These are phyloP conservation scores for Hermaeophaga mercurialis DNA, from an alignment of 2,888 invertebrate genomes.

Conservation along the genomic window DNA sequence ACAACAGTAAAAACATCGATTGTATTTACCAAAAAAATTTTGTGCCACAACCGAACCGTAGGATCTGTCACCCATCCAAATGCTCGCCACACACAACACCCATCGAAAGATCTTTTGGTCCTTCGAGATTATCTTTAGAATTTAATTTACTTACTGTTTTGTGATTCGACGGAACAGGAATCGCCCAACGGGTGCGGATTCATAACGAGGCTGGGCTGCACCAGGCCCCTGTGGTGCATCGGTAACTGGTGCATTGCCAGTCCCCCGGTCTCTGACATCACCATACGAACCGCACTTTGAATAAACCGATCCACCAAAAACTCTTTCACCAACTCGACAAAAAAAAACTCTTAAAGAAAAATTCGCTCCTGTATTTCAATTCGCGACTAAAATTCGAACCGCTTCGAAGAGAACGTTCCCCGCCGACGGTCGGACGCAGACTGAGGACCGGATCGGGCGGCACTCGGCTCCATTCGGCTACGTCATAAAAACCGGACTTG, in stretches of 20 bases:
- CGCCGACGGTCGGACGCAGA: conserved; percentile 20
- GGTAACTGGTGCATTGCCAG: conserved; percentile 69
- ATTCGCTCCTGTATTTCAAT: too few species aligned
- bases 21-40: too few species aligned
- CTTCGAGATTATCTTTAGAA: too few species aligned
- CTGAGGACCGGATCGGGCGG: conserved; percentile 20
- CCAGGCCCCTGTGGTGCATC: conserved; percentile 63
- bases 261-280: conserved; percentile 70
- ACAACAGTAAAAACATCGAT: too few species aligned
- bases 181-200: conserved; percentile 58
- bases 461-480: conserved; percentile 42
- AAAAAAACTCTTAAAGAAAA: too few species aligned
- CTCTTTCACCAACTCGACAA: conserved; percentile 21
- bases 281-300: conserved; percentile 60
- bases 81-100: too few species aligned
- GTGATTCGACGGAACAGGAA: conserved; percentile 54
- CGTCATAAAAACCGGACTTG: conserved; percentile 39
- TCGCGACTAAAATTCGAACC: too few species aligned
- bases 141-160: conserved; percentile 53
- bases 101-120: too few species aligned
- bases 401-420: conserved; percentile 18
- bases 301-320: conserved; percentile 42
- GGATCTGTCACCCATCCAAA: too few species aligned
- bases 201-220: conserved; percentile 67
- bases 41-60: too few species aligned